A percentile compares a stretch with the other conserved stretches of the same genome.
phyloP scores from a whole-genome alignment of 2,797 vertebrate genomes.

The Tenualosa ilisha region DNA sequence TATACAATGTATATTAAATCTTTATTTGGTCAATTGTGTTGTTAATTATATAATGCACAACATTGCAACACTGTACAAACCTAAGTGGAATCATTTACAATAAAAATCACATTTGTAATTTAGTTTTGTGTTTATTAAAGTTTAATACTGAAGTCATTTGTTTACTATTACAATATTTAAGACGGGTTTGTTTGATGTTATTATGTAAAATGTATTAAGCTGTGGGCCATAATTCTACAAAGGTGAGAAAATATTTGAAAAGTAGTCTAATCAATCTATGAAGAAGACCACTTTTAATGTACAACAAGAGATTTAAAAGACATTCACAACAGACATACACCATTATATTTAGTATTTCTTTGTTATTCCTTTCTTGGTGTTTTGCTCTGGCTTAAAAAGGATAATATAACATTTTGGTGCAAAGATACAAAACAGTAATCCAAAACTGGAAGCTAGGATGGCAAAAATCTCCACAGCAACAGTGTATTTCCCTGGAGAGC shows the following conservation, averaged over 20 bases:
- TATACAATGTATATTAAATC: neutral
- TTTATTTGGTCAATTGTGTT: neutral
- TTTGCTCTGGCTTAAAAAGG: constrained; percentile 69
- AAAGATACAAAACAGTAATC: constrained; percentile 75
- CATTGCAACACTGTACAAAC: neutral
- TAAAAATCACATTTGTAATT: neutral
- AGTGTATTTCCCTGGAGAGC: constrained; percentile 74
- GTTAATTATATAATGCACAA: neutral
- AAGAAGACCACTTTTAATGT: neutral
- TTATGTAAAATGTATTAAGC: neutral
- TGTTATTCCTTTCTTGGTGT: constrained; percentile 70
- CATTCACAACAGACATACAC: neutral
- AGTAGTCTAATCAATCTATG: neutral
- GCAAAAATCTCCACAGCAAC: constrained; percentile 78
- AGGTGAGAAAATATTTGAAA: neutral
- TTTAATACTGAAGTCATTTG: neutral
- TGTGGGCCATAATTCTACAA: neutral
- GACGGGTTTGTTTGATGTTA: neutral
- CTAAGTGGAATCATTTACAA: neutral
- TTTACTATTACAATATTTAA: neutral
- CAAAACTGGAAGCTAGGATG: constrained; percentile 75
- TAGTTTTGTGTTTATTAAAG: neutral
- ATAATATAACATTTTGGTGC: constrained; percentile 76
- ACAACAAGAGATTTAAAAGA: neutral
- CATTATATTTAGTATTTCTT: constrained; percentile 41